These are phyloP conservation scores for Echeneis naucrates DNA, from an alignment of 2,797 vertebrate species.

Conservation along the genomic window DNA sequence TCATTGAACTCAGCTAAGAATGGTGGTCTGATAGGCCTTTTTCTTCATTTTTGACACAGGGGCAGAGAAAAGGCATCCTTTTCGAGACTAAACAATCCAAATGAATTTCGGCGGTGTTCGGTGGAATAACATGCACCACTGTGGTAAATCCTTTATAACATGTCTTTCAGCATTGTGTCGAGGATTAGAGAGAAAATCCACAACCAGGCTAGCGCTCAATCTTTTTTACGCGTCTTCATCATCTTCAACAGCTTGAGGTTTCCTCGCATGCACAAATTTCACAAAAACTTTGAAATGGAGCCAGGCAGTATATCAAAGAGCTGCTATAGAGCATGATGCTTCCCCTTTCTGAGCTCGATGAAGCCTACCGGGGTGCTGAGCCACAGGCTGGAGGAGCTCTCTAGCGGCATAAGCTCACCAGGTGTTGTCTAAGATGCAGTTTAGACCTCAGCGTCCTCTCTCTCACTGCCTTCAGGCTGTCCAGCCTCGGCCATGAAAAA, in stretches of 20 bases:
- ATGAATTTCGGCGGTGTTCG: slow-evolving; percentile 20
- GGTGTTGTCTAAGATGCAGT: slow-evolving; percentile 62
- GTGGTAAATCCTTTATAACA: slow-evolving; percentile 29
- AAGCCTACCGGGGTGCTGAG: slow-evolving; percentile 14
- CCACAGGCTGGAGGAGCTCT: slow-evolving; percentile 46
- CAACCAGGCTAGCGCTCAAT: slow-evolving; percentile 51
- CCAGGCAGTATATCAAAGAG: slow-evolving; percentile 36
- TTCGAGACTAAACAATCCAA: slow-evolving; percentile 21
- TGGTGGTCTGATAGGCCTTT: background rate
- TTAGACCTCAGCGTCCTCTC: slow-evolving; percentile 46
- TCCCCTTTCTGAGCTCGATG: slow-evolving; percentile 16
- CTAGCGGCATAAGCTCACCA: slow-evolving; percentile 45
- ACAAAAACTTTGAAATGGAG: slow-evolving; percentile 46
- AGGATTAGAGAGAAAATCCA: slow-evolving; percentile 65
- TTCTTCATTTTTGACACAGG: background rate
- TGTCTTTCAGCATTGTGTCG: slow-evolving; percentile 32
- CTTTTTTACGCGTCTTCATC: slow-evolving; percentile 54
- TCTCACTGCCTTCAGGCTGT: slow-evolving; percentile 56
- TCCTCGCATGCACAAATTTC: slow-evolving; percentile 51
- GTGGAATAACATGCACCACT: slow-evolving; percentile 22
- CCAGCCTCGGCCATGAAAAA: slow-evolving; percentile 30
- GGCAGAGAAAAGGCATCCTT: background rate
- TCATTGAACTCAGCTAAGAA: background rate
- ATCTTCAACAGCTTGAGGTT: slow-evolving; percentile 57
- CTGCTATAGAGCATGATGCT: slow-evolving; percentile 7